phyloP scores from a whole-genome alignment of 2,113 vertebrate species.

The Phrynocephalus versicolor region DNA sequence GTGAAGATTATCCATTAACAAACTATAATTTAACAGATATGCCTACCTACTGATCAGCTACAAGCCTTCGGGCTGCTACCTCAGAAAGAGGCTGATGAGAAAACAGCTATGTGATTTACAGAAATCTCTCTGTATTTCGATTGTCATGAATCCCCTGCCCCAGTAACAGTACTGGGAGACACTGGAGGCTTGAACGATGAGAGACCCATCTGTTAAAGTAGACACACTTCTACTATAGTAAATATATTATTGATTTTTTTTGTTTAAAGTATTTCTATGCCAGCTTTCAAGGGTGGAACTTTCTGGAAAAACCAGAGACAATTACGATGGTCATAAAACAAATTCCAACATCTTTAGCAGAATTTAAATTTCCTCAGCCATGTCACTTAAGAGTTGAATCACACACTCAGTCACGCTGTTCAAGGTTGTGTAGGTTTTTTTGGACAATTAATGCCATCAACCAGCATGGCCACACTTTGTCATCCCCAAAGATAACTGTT shows the following conservation, averaged over 20 bases:
- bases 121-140: not conserved
- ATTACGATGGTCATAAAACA: too few species aligned
- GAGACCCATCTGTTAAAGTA: not conserved
- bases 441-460: too few species aligned
- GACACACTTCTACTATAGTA: not conserved
- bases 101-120: not conserved
- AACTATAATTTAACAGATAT: constrained; percentile 8
- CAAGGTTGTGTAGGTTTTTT: too few species aligned
- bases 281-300: not conserved
- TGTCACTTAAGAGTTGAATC: not conserved
- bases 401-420: not conserved
- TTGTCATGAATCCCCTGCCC: not conserved
- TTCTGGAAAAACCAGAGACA: too few species aligned
- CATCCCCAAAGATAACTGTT: not conserved
- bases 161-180: not conserved
- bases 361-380: not conserved
- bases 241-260: not conserved
- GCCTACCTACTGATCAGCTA: not conserved
- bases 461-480: not conserved
- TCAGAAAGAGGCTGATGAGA: not conserved
- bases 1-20: not conserved
- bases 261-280: not conserved
- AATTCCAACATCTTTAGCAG: too few species aligned
- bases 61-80: not conserved
- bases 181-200: too few species aligned